phyloP scores from a whole-genome alignment of 2,888 invertebrate species.

The Horisme vitalbata region DNA sequence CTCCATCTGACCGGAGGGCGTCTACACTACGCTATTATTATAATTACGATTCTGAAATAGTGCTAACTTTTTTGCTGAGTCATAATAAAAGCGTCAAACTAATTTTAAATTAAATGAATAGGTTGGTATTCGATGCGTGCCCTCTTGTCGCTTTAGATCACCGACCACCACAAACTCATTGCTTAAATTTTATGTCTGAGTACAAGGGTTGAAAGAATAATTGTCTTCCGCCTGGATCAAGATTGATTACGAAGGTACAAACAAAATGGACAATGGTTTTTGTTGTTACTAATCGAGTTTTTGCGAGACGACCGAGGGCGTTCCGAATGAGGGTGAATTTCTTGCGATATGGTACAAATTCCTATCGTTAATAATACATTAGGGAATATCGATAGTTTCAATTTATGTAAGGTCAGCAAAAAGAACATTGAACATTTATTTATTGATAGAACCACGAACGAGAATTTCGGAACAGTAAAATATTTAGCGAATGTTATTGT shows the following conservation, averaged over 20 bases:
- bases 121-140: no score
- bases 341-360: constrained; percentile 10
- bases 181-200: constrained; percentile 1
- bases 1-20: no score
- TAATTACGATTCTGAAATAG: no score
- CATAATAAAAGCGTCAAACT: no score
- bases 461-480: no score
- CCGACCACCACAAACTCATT: no score
- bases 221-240: constrained; percentile 3
- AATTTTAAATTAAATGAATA: no score
- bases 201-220: constrained; percentile 17
- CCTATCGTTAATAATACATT: constrained; percentile 14
- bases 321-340: constrained; percentile 7
- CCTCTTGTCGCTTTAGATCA: no score
- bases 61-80: no score
- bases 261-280: constrained; percentile 28
- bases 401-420: neutral
- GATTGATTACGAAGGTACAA: constrained; percentile 27
- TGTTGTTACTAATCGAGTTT: constrained; percentile 32
- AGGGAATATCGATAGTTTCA: constrained; percentile 7
- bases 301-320: constrained; percentile 21
- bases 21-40: no score
- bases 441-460: no score
- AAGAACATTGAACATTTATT: neutral
- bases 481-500: no score